Base-by-base conservation (phyloP, 2,888 invertebrate species). In the Cyaniris semiargus region DNA sequence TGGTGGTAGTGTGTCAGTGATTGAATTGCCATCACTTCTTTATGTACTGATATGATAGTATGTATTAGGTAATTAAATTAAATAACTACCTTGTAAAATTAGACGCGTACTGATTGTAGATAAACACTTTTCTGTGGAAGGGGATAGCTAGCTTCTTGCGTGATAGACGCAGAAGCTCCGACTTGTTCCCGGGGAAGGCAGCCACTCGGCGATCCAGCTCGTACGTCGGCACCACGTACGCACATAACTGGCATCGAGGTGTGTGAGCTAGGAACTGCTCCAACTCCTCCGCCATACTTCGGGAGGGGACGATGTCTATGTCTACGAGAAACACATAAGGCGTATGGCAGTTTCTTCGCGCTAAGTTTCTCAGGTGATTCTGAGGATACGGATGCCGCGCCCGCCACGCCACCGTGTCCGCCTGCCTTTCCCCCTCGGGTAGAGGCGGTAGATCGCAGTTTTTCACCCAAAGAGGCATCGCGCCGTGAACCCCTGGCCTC, bases 41-140 rank as follows among this genome's bases (percentile, higher is more conserved):
- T 38, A 38, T 7, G 10, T 8, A 10, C 8, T 38, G 34, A 7
- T 7, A 34, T n/a, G n/a, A n/a, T n/a, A n/a, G n/a, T n/a, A n/a
- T n/a, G n/a, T n/a, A n/a, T n/a, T n/a, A 7, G 8, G 38, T 38
- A 10, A 44, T 10, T 0, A 5, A 5, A 34, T 34, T 34, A 34
- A 34, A n/a, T 66, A 15, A 15, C 18, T 86, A 97, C 97, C 96
- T 96, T 58, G 97, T 95, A 88, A 98, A 98, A 90, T 98, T 98
- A 0, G 98, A 98, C 7, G 98, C 98, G 85, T 96, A 98, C 88
- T 98, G 98, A 88, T 98, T 98, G 88, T 97, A 97, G 83, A 98
- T 97, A 88, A 98, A 98, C 79, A 98, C 97, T 90, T 97, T 97
- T 84, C 97, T 96, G 88, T 98, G 98, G 86, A 98, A 98, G 0